Evolutionary conservation across 2,888 invertebrate species (phyloP).

Genomic region (Lasius platythorax): DNA sequence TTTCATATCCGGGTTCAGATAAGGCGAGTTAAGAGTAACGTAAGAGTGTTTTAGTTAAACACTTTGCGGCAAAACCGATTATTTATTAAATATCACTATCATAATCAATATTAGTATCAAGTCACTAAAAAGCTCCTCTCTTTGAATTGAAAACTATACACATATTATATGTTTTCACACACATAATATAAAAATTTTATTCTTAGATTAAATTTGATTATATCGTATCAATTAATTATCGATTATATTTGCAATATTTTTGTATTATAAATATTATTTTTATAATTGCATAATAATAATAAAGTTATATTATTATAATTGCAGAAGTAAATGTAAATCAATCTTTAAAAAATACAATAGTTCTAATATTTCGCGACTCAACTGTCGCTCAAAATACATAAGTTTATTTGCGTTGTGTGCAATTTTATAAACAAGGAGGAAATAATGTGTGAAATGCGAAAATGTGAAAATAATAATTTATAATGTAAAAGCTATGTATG

Average conservation of each 20-base stretch:
- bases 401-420: not conserved
- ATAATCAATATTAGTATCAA: not conserved
- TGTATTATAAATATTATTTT: not conserved
- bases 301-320: not conserved
- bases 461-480: not conserved
- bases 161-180: too few species aligned
- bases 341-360: not conserved
- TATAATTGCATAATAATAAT: not conserved
- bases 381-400: not conserved
- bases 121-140: not conserved
- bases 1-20: constrained; percentile 57
- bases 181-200: not conserved
- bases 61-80: not conserved
- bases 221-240: not conserved
- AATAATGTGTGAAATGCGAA: not conserved
- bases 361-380: not conserved
- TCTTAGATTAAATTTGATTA: not conserved
- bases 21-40: not conserved
- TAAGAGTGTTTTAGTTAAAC: not conserved
- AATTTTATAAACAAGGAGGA: not conserved
- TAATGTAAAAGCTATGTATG: not conserved
- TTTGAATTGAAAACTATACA: not conserved
- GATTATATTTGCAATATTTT: not conserved
- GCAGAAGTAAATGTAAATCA: not conserved
- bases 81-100: not conserved